Conservation (phyloP, 2,113 vertebrate genomes). For the Climacteris rufus region DNA sequence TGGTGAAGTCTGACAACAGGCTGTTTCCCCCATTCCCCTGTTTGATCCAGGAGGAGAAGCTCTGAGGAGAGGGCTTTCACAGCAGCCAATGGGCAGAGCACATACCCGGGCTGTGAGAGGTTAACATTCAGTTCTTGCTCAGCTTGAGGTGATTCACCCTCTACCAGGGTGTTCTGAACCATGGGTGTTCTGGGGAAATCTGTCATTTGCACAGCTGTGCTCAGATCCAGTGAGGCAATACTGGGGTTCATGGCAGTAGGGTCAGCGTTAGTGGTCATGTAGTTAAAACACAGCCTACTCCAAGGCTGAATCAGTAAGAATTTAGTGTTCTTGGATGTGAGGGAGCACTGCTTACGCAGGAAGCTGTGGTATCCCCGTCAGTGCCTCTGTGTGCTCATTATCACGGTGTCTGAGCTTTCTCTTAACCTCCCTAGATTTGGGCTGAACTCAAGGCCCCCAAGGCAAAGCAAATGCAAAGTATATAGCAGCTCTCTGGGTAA, state of each 20-base stretch:
- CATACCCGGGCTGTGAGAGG: neutral
- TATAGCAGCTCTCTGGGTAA: neutral
- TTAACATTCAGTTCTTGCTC: neutral
- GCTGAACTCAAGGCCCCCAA: neutral
- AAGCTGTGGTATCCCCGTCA: accelerated
- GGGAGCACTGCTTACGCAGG: neutral
- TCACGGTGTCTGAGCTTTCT: neutral
- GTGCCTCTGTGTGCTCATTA: neutral
- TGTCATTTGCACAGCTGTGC: neutral
- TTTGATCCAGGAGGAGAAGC: neutral
- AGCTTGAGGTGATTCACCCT: neutral
- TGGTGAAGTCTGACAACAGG: neutral
- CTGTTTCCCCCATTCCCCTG: neutral
- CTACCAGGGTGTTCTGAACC: neutral
- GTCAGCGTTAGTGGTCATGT: neutral
- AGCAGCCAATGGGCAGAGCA: neutral
- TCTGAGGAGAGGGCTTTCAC: neutral
- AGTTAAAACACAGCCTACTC: neutral
- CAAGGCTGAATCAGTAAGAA: neutral
- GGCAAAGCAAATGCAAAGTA: neutral
- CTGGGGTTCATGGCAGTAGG: neutral
- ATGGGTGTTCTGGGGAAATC: neutral
- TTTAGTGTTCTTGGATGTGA: neutral
- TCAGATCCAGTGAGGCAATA: neutral
- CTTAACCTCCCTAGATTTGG: neutral